Base-by-base conservation (phyloP, 1,140 invertebrate genomes). In the Hypothenemus hampei region DNA sequence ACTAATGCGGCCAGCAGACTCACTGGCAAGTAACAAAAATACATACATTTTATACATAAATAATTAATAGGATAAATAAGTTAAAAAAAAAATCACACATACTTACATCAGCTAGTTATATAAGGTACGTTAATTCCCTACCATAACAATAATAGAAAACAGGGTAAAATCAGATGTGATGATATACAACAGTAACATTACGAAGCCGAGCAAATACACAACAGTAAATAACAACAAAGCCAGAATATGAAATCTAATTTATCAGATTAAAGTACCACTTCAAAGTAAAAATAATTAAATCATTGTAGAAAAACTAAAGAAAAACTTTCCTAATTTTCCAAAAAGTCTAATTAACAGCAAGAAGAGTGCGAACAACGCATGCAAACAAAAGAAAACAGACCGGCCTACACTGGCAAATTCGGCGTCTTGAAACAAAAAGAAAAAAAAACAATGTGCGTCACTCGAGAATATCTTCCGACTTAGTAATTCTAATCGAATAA, bases 11-110 rank as follows among this genome's bases (percentile, higher is more conserved):
- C 51, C 54, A 54, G 33, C 33, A n/a, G n/a, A n/a, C 26, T 13
- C n/a, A 53, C 46, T 52, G 54, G 43, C 60, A 57, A 58, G 60
- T 69, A 69, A 70, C 66, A 70, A 70, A 69, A 67, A 62, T 66
- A 66, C 62, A 65, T 70, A 69, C 65, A 69, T 63, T 62, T 64
- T 70, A 65, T 70, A 68, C 63, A 68, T 69, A 69, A 70, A 67
- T 66, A 66, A 69, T 60, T 56, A 60, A 61, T 66, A 69, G 55
- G 61, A 67, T 67, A 69, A 68, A 70, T 70, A 69, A 60, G 68
- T 67, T n/a, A n/a, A n/a, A n/a, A 64, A 61, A 65, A 66, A 64
- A 68, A 68, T 67, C 58, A 60, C 69, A 70, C 69, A 69, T 67
- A 64, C 64, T 68, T 70, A 51, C 47, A 57, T 65, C 66, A 68